Conservation (phyloP, 2,797 vertebrate genomes). For the Myotis myotis region DNA sequence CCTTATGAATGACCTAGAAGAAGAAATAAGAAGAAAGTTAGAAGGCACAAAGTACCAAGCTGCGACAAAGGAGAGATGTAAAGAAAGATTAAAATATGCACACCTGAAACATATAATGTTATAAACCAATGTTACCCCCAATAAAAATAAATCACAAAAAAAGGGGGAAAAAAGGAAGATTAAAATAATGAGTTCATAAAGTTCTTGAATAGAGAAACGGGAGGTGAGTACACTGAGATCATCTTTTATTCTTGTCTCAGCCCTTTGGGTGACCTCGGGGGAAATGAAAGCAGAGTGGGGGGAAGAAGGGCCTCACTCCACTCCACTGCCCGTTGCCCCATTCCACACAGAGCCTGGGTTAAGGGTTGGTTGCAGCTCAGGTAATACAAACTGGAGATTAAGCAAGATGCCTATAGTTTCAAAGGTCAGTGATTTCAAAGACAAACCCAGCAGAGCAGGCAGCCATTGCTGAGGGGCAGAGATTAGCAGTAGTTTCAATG, state of each 20-base stretch:
- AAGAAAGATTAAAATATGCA: background rate
- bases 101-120: too few relatives aligned
- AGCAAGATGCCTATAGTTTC: conserved; percentile 7
- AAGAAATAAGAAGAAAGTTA: conserved; percentile 54
- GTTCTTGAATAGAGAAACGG: conserved; percentile 11
- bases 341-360: background rate
- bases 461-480: background rate
- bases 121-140: too few relatives aligned
- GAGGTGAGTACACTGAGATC: background rate
- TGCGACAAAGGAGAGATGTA: conserved; percentile 50
- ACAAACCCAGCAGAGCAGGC: conserved; percentile 16
- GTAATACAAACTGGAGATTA: background rate
- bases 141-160: too few relatives aligned
- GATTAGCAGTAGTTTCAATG: background rate
- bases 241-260: conserved; percentile 11
- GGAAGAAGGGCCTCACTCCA: background rate
- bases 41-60: conserved; percentile 29
- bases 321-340: background rate
- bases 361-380: background rate
- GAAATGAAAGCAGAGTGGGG: background rate
- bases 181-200: conserved; percentile 57
- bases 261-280: conserved; percentile 7
- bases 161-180: too few relatives aligned
- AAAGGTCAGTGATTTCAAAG: conserved; percentile 57
- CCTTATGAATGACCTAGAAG: conserved; percentile 66